phyloP scores from a whole-genome alignment of 2,888 invertebrate genomes.

The Sepioteuthis lessoniana region DNA sequence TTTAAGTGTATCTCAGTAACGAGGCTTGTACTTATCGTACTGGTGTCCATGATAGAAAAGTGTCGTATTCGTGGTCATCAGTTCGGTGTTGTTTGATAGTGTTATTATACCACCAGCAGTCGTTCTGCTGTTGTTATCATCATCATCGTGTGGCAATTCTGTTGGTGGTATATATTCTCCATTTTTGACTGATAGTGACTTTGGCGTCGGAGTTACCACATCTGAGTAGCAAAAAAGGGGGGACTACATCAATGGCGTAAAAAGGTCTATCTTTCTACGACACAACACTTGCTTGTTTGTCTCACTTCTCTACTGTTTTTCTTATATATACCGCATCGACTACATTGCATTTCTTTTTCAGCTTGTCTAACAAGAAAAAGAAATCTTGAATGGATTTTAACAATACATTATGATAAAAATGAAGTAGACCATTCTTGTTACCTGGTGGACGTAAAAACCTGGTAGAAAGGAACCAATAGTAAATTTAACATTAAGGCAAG shows the following conservation, averaged over 20 bases:
- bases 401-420: not conserved
- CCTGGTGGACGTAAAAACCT: not conserved
- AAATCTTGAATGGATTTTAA: not conserved
- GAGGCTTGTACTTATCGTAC: not conserved
- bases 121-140: not conserved
- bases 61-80: not conserved
- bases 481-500: conserved; percentile 7
- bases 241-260: conserved; percentile 33
- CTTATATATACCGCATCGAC: not conserved
- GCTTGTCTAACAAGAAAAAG: not conserved
- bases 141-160: conserved; percentile 3
- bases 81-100: not conserved
- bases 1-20: not conserved
- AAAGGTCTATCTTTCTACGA: not conserved
- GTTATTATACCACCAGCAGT: not conserved
- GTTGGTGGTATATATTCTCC: conserved; percentile 15
- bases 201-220: not conserved
- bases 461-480: not conserved
- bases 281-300: conserved; percentile 2
- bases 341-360: not conserved
- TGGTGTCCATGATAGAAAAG: conserved; percentile 12
- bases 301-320: not conserved
- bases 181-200: conserved; percentile 33
- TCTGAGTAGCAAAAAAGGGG: not conserved
- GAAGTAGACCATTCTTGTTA: not conserved